Evolutionary conservation across 2,797 vertebrate genomes (phyloP).

Genomic region (Clarias fuscus): DNA sequence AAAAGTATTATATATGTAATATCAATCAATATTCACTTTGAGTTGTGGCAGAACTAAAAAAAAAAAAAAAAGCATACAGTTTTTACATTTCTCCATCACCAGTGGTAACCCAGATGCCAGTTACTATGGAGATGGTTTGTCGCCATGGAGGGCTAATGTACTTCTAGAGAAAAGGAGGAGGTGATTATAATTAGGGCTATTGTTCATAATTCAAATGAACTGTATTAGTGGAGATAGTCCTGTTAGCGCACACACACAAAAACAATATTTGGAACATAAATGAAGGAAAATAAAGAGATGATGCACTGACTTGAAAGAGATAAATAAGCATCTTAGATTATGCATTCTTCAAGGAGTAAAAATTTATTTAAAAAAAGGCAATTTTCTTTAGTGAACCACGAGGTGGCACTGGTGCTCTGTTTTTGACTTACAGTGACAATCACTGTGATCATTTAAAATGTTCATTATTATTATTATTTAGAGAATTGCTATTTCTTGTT

Average conservation of each 20-base stretch:
- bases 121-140: conserved; percentile 59
- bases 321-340: not conserved
- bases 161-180: conserved; percentile 24
- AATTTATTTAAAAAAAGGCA: no score
- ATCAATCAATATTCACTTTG: not conserved
- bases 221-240: not conserved
- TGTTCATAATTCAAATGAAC: not conserved
- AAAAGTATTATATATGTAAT: no score
- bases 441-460: not conserved
- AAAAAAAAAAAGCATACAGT: not conserved
- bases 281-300: not conserved
- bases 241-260: not conserved
- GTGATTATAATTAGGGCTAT: conserved; percentile 38
- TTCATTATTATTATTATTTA: not conserved
- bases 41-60: not conserved
- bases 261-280: not conserved
- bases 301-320: not conserved
- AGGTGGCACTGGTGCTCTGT: conserved; percentile 40
- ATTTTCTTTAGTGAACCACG: not conserved
- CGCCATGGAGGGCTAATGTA: conserved; percentile 28
- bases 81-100: conserved; percentile 4
- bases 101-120: conserved; percentile 42
- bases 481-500: not conserved
- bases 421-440: not conserved
- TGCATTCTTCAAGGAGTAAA: no score